Evolutionary conservation across 1,140 invertebrate species (phyloP), one percentile per base, ranked within the genome.

Genomic region (Cephus cinctus): DNA sequence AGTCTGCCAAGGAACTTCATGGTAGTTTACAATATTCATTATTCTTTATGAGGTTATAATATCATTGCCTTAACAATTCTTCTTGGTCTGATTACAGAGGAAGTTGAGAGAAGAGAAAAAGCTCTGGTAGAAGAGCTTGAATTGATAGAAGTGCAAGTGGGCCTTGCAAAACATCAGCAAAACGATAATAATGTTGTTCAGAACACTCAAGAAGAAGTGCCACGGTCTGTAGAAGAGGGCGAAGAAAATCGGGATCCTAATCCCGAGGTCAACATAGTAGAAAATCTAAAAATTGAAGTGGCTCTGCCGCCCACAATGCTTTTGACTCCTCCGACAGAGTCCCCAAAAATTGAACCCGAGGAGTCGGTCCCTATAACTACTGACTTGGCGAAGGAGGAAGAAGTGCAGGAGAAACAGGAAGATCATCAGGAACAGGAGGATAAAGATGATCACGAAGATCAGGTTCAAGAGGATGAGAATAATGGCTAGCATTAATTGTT

Each of bases 1-100:
- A 81, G 47, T 82, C 82, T 20, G 72, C 80, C 38, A 79, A 82
- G 52, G 69, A 78, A 59, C 77, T 86, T 42, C 71, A 80, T 60
- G 80, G 86, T 87, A 73, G 39, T 32, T 54, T 43, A 5, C 23
- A 43, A 32, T 32, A 6, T 11, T 27, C 19, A 41, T 51, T 43
- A 18, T 36, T 50, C 32, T 30, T 32, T 15, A 25, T 35, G 16
- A 40, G 46, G n/a, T 31, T 47, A 32, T 54, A 38, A 35, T 56
- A 31, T 27, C 41, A 2, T 47, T 15, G 6, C 15, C 34, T 50
- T 18, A 30, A 16, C 19, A 43, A 32, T 5, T 39, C 21, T 5
- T 12, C 34, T 50, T 50, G 14, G 21, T 40, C 49, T 43, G 38
- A 14, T 68, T 65, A 27, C 50, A 75, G 71, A 67, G 31, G 71